Evolutionary conservation across 2,113 vertebrate genomes (phyloP).

Genomic region (Pedetes capensis): DNA sequence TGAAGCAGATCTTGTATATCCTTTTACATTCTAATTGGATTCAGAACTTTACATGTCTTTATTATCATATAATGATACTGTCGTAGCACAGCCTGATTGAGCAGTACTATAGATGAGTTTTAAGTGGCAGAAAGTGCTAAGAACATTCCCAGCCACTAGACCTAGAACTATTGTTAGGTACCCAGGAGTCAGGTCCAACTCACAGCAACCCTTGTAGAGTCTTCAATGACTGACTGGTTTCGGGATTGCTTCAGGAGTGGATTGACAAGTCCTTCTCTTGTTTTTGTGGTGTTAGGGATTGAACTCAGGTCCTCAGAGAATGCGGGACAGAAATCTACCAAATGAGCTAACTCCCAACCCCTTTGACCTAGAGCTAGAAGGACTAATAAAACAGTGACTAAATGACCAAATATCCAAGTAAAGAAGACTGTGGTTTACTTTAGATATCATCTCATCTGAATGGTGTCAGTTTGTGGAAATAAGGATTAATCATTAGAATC

Average conservation of each 20-base stretch:
- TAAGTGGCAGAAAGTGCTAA: neutral
- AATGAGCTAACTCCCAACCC: too few species aligned
- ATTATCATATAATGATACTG: neutral
- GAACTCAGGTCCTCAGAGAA: too few species aligned
- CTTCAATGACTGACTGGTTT: too few species aligned
- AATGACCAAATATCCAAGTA: neutral
- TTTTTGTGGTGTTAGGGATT: too few species aligned
- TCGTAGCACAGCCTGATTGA: neutral
- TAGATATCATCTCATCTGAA: neutral
- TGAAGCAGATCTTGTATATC: neutral
- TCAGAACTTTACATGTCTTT: neutral
- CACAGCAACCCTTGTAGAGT: too few species aligned
- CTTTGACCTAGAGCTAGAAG: neutral
- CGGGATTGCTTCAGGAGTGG: too few species aligned
- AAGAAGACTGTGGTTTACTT: neutral
- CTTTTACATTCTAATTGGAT: neutral
- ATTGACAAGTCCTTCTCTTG: too few species aligned
- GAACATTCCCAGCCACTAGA: neutral
- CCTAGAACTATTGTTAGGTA: too few species aligned
- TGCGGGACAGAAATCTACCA: too few species aligned
- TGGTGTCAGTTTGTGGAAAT: neutral
- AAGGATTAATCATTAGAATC: neutral
- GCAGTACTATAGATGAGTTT: neutral
- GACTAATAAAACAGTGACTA: neutral
- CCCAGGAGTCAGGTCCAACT: too few species aligned